These are phyloP conservation scores for Pterocles burchelli DNA, from an alignment of 2,113 vertebrate species.

Conservation along the genomic window DNA sequence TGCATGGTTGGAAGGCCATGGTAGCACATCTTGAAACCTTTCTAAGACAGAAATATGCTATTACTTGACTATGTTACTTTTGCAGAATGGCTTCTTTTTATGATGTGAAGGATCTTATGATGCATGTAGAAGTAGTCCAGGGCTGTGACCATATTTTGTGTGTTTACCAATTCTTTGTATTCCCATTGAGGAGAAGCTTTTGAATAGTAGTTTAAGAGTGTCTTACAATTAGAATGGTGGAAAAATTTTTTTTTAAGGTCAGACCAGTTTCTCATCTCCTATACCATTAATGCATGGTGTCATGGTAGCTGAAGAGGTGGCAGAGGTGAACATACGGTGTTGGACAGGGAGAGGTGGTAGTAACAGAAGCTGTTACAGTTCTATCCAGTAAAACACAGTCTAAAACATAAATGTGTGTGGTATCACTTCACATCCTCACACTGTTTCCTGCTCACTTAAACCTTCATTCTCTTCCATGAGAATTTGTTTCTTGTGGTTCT, in stretches of 20 bases:
- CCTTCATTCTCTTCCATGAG: not conserved
- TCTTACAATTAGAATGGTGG: not conserved
- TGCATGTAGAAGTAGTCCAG: not conserved
- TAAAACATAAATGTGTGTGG: not conserved
- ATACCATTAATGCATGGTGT: fast-evolving
- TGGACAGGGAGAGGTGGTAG: not conserved
- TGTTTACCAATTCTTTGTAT: not conserved
- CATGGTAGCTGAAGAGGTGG: not conserved
- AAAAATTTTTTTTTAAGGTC: not conserved
- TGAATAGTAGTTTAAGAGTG: not conserved
- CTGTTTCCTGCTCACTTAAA: not conserved
- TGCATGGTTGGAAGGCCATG: not conserved
- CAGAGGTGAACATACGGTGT: not conserved
- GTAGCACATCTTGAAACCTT: not conserved
- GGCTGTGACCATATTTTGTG: not conserved
- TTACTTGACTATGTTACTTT: not conserved
- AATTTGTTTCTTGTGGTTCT: not conserved
- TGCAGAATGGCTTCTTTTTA: not conserved
- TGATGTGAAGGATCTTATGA: fast-evolving
- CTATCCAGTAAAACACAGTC: not conserved
- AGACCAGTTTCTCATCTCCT: not conserved
- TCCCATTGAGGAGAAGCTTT: not conserved
- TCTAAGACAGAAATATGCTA: not conserved
- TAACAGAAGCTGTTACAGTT: not conserved
- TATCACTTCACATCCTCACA: not conserved